phyloP scores from a whole-genome alignment of 1,140 invertebrate species.

The Lutraria rhynchaena region DNA sequence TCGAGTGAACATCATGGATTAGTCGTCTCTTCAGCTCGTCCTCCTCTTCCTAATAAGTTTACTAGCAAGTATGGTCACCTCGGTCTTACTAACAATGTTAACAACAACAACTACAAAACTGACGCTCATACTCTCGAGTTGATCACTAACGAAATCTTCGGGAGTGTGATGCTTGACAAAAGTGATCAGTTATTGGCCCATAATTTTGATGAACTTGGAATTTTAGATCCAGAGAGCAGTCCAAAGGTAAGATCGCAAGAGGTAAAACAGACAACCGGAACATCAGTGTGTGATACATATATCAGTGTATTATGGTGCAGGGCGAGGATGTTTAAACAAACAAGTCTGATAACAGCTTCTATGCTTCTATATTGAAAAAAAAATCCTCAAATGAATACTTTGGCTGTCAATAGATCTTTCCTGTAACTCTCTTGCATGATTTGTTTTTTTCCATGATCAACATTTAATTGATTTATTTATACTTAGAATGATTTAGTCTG shows the following conservation, averaged over 20 bases:
- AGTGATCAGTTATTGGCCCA: conserved; percentile 81
- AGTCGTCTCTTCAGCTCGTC: conserved; percentile 56
- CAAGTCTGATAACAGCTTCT: no score
- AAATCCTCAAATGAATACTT: no score
- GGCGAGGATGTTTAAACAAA: no score
- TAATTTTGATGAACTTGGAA: conserved; percentile 82
- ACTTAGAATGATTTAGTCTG: no score
- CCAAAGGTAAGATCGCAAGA: conserved; percentile 67
- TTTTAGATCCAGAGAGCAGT: conserved; percentile 78
- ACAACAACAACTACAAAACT: conserved; percentile 56
- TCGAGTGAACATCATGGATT: conserved; percentile 39
- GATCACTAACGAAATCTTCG: conserved; percentile 93
- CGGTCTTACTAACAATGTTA: conserved; percentile 32
- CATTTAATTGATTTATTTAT: no score
- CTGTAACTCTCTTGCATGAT: no score
- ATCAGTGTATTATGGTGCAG: no score
- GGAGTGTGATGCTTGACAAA: conserved; percentile 89
- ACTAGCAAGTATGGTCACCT: conserved; percentile 55
- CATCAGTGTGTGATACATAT: no score
- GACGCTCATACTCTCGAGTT: conserved; percentile 85
- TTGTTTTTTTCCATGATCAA: no score
- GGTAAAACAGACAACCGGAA: neutral
- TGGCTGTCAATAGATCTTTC: no score
- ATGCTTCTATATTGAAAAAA: no score
- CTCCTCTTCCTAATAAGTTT: conserved; percentile 61